Evolutionary conservation across 2,888 invertebrate species (phyloP), one percentile per base, ranked within the genome.

Genomic region (Megastigmus dorsalis): DNA sequence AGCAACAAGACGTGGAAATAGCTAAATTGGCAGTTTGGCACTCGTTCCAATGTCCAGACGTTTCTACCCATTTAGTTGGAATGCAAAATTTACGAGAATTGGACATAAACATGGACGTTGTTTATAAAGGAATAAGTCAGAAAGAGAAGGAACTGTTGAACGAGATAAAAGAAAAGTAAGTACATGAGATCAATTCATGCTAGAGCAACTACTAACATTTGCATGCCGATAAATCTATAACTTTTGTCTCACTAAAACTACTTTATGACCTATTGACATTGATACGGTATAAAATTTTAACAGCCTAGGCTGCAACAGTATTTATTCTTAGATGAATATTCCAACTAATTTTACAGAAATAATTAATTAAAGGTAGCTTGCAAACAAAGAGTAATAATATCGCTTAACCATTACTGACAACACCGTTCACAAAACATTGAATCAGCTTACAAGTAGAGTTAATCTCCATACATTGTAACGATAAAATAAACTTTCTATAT

Each of bases 51-150:
- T 89, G 89, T 5, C 79, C 84, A 10, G 92, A 91, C 38, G 90
- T 93, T 33, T 90, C 92, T 77, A 94, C 95, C 0, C 92, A 93
- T 83, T 87, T 97, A 26, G 91, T 94, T 78, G 96, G 96, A 63
- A 94, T 96, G 89, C 93, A 92, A 86, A 93, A 91, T 83, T 87
- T 89, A 65, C 85, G 90, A 5, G 89, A 94, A 79, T 86, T 95
- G 28, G 81, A 89, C 3, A 89, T 90, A 66, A 95, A 95, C 82
- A 82, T 97, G 45, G 89, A 92, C 55, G 90, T 94, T 1, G 82
- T 92, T 30, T 88, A 89, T 15, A 90, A 91, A 71, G 94, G 94
- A 0, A 89, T 96, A 36, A 91, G 89, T 3, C 89, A 90, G 0
- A 88, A 91, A 77, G 96, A 97, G 88, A 89, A 90, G 82, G 84